Evolutionary conservation across 2,888 invertebrate species (phyloP).

Genomic region (Platycheirus rosarum): DNA sequence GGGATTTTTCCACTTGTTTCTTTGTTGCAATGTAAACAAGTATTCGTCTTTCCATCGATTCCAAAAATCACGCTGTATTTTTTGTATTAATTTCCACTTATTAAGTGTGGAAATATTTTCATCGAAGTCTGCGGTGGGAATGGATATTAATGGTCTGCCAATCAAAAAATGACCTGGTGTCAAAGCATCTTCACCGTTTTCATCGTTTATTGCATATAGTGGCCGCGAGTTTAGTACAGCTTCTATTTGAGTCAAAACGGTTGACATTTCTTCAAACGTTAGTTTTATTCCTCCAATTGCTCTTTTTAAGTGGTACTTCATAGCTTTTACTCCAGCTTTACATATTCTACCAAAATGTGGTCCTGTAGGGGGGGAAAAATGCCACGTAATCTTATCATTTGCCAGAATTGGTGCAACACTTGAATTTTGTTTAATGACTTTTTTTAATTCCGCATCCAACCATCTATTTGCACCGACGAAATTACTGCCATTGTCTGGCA

Average conservation of each 20-base stretch:
- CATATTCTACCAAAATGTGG: slow-evolving; percentile 2
- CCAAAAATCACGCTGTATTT: slow-evolving; percentile 4
- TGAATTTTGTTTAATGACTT: not conserved
- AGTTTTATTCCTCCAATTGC: slow-evolving; percentile 3
- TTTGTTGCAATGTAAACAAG: too few relatives aligned
- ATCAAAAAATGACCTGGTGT: too few relatives aligned
- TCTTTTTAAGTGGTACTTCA: slow-evolving; percentile 5
- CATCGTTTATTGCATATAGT: not conserved
- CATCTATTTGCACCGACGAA: not conserved
- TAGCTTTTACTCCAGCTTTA: slow-evolving; percentile 1
- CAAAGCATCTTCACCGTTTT: slow-evolving; percentile 14
- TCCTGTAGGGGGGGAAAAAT: not conserved
- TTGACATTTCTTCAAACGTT: slow-evolving; percentile 8
- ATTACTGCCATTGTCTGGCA: not conserved
- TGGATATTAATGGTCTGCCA: slow-evolving; percentile 1
- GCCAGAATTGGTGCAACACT: slow-evolving; percentile 9
- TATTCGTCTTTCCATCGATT: slow-evolving; percentile 12
- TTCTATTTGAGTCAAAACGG: slow-evolving; percentile 1
- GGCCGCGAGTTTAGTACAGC: not conserved
- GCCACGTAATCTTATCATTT: too few relatives aligned
- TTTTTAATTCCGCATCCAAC: not conserved
- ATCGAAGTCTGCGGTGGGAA: not conserved
- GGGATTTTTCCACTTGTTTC: too few relatives aligned
- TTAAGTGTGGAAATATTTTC: not conserved
- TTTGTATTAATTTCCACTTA: slow-evolving; percentile 1